phyloP scores from a whole-genome alignment of 2,113 vertebrate genomes.

The Amphiprion percula region DNA sequence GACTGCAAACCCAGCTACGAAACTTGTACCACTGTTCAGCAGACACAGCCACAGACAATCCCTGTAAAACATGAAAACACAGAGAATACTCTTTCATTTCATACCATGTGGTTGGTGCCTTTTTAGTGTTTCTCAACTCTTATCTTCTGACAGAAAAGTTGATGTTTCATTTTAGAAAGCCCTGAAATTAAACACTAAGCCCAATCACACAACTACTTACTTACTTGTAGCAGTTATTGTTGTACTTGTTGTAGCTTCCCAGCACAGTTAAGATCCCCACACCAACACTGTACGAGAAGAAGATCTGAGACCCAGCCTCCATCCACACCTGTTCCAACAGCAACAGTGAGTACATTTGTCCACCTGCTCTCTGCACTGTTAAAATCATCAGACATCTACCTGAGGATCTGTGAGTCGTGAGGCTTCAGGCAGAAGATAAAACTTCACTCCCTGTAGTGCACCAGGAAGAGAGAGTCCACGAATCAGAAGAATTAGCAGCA shows the following conservation, averaged over 20 bases:
- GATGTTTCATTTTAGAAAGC: too few relatives aligned
- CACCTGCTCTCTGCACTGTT: background rate
- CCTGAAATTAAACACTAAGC: background rate
- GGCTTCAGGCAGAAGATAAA: conserved; percentile 82
- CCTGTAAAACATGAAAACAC: conserved; percentile 59
- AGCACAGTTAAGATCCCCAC: conserved; percentile 72
- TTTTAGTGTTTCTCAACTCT: too few relatives aligned
- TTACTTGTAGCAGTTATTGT: conserved; percentile 85
- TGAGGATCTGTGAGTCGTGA: conserved; percentile 78
- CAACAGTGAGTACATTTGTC: background rate
- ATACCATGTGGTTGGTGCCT: too few relatives aligned
- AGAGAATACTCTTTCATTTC: background rate
- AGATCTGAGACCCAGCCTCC: conserved; percentile 83
- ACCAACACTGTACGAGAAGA: conserved; percentile 82
- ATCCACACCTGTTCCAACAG: conserved; percentile 82
- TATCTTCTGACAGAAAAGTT: background rate
- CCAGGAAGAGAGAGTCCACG: conserved; percentile 84
- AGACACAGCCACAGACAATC: conserved; percentile 82
- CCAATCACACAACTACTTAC: background rate
- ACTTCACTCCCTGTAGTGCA: conserved; percentile 77
- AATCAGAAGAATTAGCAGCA: conserved; percentile 82
- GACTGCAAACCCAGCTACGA: conserved; percentile 85
- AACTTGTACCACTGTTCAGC: conserved; percentile 83
- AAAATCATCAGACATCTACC: conserved; percentile 42
- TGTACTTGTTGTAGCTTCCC: conserved; percentile 81